Conservation (phyloP, 2,113 vertebrate genomes). For the Callithrix jacchus region DNA sequence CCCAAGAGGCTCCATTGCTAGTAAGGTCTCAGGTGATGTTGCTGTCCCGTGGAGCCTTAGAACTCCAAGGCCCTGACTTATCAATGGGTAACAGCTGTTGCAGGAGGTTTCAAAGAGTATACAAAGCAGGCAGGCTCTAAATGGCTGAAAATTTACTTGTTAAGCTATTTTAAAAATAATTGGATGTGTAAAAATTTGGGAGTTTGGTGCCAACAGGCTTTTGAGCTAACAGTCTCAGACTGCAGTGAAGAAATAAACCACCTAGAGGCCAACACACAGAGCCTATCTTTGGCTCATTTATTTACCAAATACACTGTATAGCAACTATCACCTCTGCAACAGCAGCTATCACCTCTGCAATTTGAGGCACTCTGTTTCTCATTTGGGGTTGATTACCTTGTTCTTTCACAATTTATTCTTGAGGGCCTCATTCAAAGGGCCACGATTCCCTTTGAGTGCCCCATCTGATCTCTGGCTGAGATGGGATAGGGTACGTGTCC, state of each 20-base stretch:
- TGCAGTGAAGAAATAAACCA: not conserved
- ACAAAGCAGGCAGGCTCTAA: not conserved
- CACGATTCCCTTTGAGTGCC: not conserved
- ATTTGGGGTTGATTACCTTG: not conserved
- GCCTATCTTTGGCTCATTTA: not conserved
- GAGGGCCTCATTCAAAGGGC: too few relatives aligned
- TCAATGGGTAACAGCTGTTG: not conserved
- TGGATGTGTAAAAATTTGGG: not conserved
- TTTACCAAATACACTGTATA: not conserved
- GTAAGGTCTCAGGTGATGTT: not conserved
- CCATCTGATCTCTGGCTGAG: not conserved
- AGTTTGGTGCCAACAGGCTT: not conserved
- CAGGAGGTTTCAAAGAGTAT: not conserved
- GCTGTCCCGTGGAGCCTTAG: not conserved
- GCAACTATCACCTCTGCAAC: not conserved
- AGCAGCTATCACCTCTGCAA: not conserved
- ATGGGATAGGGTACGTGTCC: not conserved
- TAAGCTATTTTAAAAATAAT: slow-evolving; percentile 20
- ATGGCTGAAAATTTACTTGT: not conserved
- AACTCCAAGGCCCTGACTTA: not conserved
- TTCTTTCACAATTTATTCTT: not conserved
- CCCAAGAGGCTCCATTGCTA: not conserved
- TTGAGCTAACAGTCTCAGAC: not conserved
- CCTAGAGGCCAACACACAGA: not conserved
- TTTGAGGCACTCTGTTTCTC: not conserved